phyloP scores from a whole-genome alignment of 2,797 vertebrate species.

The Morelia viridis region DNA sequence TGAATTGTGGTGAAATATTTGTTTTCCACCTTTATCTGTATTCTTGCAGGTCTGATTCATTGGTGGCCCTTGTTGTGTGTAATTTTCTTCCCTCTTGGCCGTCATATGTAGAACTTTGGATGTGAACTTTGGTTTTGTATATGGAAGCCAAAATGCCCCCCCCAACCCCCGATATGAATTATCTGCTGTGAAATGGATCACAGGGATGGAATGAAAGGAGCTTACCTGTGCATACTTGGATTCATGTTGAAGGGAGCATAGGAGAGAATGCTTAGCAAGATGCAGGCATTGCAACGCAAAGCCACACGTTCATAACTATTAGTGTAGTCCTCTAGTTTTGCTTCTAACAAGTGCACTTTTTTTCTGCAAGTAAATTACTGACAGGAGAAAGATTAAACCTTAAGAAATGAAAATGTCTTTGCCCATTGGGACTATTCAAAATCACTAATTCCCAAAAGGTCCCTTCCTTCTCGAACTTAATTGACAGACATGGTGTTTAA shows the following conservation, averaged over 20 bases:
- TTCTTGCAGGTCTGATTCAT: neutral
- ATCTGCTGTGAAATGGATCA: neutral
- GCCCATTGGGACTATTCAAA: neutral
- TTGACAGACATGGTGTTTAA: neutral
- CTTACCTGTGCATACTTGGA: neutral
- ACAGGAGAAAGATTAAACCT: neutral
- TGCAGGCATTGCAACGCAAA: neutral
- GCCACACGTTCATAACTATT: neutral
- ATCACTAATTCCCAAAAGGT: neutral
- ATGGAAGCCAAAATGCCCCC: neutral
- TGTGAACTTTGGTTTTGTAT: neutral
- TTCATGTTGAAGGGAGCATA: neutral
- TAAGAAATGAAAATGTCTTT: neutral
- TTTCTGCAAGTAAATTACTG: neutral
- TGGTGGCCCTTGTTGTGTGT: neutral
- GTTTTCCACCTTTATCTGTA: fast-evolving
- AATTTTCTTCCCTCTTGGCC: neutral
- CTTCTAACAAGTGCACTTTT: neutral
- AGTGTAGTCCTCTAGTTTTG: neutral
- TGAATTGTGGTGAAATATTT: slow-evolving; percentile 16
- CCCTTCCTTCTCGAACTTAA: neutral
- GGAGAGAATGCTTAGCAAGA: neutral
- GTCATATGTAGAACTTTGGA: neutral
- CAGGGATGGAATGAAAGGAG: too few relatives aligned
- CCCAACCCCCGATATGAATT: neutral